These are phyloP conservation scores for Petrophora chlorosata DNA, from an alignment of 2,888 invertebrate species.

Conservation along the genomic window DNA sequence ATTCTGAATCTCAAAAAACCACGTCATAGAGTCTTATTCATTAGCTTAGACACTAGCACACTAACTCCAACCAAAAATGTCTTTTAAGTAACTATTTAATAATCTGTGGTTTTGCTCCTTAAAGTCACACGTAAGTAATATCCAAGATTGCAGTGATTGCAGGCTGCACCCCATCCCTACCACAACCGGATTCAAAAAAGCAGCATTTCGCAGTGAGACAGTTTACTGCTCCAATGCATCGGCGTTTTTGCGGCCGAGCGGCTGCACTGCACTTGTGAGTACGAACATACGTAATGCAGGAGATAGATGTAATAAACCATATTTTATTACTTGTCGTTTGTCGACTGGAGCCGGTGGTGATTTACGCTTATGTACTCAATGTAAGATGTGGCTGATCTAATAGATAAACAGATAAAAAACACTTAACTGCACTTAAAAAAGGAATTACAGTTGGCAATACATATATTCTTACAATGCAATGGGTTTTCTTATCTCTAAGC, in stretches of 20 bases:
- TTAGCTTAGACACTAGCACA: no score
- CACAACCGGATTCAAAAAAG: constrained; percentile 30
- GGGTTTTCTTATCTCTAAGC: no score
- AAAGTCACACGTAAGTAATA: background rate
- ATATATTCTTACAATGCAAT: no score
- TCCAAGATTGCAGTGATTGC: background rate
- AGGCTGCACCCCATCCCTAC: constrained; percentile 9
- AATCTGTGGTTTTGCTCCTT: no score
- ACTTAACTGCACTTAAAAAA: no score
- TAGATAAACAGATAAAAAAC: background rate
- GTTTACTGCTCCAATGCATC: constrained; percentile 14
- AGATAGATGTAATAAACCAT: constrained; percentile 10
- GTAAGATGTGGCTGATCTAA: no score
- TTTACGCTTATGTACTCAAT: background rate
- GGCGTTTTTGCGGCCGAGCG: constrained; percentile 14
- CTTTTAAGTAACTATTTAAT: no score
- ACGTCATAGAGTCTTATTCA: no score
- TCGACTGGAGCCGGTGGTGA: background rate
- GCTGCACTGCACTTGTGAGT: background rate
- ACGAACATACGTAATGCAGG: constrained; percentile 3
- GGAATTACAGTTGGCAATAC: no score
- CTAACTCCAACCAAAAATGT: no score
- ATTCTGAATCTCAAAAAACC: no score
- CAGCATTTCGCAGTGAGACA: constrained; percentile 28
- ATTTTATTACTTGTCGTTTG: constrained; percentile 15